Percentiles rank a stretch among this genome's conserved stretches.
phyloP scores from a whole-genome alignment of 2,113 vertebrate species.

The Leiothrix lutea region DNA sequence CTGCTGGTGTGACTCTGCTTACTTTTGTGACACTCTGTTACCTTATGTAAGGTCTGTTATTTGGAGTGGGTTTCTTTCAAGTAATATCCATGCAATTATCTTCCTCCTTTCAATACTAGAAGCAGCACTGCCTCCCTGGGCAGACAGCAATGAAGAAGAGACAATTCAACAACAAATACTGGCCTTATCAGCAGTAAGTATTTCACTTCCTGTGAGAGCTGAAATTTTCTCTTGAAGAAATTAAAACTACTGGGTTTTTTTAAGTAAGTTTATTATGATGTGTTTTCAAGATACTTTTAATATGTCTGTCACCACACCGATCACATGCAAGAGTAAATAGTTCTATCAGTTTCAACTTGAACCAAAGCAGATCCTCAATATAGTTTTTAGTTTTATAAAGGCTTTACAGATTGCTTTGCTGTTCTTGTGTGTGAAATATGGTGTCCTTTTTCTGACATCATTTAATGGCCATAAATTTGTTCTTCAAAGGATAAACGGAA shows the following conservation, averaged over 20 bases:
- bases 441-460: not conserved
- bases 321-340: not conserved
- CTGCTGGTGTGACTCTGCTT: not conserved
- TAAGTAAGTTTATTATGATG: not conserved
- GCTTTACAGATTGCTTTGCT: not conserved
- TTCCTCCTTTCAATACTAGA: slow-evolving; percentile 71
- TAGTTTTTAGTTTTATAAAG: not conserved
- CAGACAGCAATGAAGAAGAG: slow-evolving; percentile 95
- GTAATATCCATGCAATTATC: not conserved
- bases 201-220: not conserved
- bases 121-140: slow-evolving; percentile 92
- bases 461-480: not conserved
- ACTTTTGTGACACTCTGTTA: not conserved
- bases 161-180: slow-evolving; percentile 96
- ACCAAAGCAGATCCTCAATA: not conserved
- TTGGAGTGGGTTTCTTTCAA: not conserved
- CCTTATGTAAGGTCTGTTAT: not conserved
- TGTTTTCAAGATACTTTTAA: not conserved
- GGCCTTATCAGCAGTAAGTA: slow-evolving; percentile 92
- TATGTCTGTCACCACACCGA: not conserved
- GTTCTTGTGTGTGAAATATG: not conserved
- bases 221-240: not conserved
- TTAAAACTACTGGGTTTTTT: not conserved
- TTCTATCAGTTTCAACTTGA: not conserved
- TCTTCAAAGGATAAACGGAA: slow-evolving; percentile 87